phyloP scores from a whole-genome alignment of 2,797 vertebrate genomes.

The Lates japonicus region DNA sequence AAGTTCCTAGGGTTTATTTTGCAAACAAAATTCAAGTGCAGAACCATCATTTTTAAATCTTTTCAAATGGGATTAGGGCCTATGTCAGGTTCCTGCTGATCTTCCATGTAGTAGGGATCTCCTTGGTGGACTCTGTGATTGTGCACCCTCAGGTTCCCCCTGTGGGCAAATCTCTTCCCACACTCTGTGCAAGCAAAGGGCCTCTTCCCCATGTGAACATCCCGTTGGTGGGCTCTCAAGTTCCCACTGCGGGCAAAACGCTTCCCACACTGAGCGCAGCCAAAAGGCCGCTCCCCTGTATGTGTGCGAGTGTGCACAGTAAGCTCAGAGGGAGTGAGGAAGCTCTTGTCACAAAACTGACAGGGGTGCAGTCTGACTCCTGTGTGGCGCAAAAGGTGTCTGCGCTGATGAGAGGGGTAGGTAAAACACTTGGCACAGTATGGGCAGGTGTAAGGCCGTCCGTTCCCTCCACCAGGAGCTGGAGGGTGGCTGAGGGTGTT shows the following conservation, averaged over 20 bases:
- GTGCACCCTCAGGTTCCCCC: constrained; percentile 84
- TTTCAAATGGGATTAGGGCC: constrained; percentile 67
- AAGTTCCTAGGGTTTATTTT: not conserved
- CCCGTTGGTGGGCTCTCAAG: constrained; percentile 83
- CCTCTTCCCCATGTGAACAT: constrained; percentile 86
- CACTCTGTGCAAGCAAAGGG: constrained; percentile 84
- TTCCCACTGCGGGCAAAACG: constrained; percentile 85
- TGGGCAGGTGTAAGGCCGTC: constrained; percentile 82
- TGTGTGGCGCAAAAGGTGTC: constrained; percentile 85
- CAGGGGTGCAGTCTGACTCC: constrained; percentile 83
- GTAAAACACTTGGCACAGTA: constrained; percentile 85
- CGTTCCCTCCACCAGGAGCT: constrained; percentile 61
- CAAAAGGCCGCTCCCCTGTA: constrained; percentile 84
- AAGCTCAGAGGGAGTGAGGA: constrained; percentile 84
- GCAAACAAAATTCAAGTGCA: constrained; percentile 37
- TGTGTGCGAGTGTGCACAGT: constrained; percentile 85
- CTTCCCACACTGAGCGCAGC: constrained; percentile 83
- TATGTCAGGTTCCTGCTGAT: constrained; percentile 74
- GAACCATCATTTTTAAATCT: not conserved
- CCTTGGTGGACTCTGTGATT: constrained; percentile 85
- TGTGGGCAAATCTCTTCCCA: constrained; percentile 84
- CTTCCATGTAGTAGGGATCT: constrained; percentile 78
- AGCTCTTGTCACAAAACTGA: constrained; percentile 85
- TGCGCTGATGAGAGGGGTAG: constrained; percentile 84
- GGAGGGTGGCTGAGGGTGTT: constrained; percentile 61